Evolutionary conservation across 2,888 invertebrate genomes (phyloP).

Genomic region (Operophtera brumata): DNA sequence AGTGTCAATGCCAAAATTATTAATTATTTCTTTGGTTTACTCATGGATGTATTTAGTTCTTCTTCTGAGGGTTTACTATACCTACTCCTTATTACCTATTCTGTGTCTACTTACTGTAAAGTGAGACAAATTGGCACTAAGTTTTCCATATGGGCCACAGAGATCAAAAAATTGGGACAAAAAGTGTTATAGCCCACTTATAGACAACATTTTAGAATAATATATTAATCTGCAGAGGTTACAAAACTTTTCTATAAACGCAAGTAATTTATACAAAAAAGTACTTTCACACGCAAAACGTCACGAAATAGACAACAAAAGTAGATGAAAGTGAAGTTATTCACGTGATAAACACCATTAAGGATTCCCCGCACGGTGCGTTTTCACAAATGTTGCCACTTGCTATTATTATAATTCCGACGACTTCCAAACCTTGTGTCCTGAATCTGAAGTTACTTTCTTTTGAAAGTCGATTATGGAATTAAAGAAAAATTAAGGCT

Average conservation of each 20-base stretch:
- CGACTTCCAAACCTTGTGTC: constrained; percentile 51
- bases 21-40: too few species aligned
- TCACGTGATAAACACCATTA: constrained; percentile 39
- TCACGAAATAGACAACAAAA: constrained; percentile 37
- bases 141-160: too few species aligned
- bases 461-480: constrained; percentile 46
- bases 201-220: too few species aligned
- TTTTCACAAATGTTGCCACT: constrained; percentile 61
- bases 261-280: constrained; percentile 20
- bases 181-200: too few species aligned
- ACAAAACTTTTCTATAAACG: not conserved
- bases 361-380: constrained; percentile 56
- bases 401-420: constrained; percentile 62
- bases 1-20: not conserved
- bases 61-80: too few species aligned
- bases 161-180: too few species aligned
- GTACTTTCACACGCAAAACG: constrained; percentile 36
- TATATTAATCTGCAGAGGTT: not conserved
- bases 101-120: too few species aligned
- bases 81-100: too few species aligned
- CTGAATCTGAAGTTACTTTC: constrained; percentile 51
- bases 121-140: too few species aligned
- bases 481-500: not conserved
- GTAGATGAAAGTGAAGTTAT: constrained; percentile 41
- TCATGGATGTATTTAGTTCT: too few species aligned